phyloP scores from a whole-genome alignment of 2,113 vertebrate species.

The Syrrhaptes paradoxus region DNA sequence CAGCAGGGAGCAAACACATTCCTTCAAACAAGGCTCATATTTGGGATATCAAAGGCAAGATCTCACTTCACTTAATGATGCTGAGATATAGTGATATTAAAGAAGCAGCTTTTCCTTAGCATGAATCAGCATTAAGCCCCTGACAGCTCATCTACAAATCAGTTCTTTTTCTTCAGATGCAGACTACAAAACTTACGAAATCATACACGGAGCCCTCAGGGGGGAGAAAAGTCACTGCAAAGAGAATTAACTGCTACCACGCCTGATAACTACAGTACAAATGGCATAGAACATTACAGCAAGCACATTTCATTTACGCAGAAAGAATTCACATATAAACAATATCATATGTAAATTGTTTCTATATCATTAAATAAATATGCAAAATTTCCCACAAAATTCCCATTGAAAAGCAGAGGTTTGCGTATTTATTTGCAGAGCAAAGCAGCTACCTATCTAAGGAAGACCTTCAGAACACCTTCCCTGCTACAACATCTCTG shows the following conservation, averaged over 20 bases:
- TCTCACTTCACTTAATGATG: background rate
- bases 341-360: background rate
- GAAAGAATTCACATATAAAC: background rate
- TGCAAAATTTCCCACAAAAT: background rate
- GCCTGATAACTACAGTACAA: background rate
- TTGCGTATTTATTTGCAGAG: background rate
- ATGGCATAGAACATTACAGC: background rate
- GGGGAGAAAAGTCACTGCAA: background rate
- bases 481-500: background rate
- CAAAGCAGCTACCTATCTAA: background rate
- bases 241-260: background rate
- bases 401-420: background rate
- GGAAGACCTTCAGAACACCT: background rate
- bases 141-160: background rate
- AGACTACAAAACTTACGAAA: background rate
- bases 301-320: background rate
- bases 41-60: background rate
- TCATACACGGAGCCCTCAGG: background rate
- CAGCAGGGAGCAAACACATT: background rate
- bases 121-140: background rate
- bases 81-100: background rate
- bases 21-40: background rate
- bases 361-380: background rate
- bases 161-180: background rate
- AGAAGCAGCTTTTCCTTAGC: background rate